These are phyloP conservation scores for Caretta caretta DNA, from an alignment of 2,113 vertebrate genomes.

Conservation along the genomic window DNA sequence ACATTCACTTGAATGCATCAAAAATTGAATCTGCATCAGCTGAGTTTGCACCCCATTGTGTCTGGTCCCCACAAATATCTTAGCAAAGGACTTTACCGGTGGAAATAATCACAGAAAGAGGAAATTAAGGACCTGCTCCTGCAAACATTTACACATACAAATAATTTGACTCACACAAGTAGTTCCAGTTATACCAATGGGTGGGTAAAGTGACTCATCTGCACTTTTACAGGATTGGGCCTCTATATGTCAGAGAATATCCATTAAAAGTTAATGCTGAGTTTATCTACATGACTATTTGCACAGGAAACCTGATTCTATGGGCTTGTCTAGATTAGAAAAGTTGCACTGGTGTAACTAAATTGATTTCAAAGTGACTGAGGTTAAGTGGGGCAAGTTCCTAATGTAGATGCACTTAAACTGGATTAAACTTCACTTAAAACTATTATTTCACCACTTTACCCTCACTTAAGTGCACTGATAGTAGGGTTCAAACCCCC, in stretches of 20 bases:
- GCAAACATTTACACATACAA: neutral
- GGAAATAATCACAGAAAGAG: neutral
- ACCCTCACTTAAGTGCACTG: neutral
- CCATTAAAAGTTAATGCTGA: slow-evolving; percentile 68
- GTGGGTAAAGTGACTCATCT: slow-evolving; percentile 52
- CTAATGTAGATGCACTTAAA: neutral
- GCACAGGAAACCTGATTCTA: slow-evolving; percentile 39
- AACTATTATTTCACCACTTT: neutral
- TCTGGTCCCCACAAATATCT: fast-evolving
- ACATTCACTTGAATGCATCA: fast-evolving
- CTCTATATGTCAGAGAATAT: slow-evolving; percentile 54
- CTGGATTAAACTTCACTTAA: neutral
- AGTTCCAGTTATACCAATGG: neutral
- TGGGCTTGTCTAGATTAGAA: neutral
- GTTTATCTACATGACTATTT: neutral
- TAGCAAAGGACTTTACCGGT: neutral
- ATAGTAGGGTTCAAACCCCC: fast-evolving
- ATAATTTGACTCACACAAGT: neutral
- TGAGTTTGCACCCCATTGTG: neutral
- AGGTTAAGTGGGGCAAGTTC: neutral
- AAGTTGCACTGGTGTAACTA: slow-evolving; percentile 18
- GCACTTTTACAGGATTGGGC: neutral
- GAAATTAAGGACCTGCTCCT: neutral
- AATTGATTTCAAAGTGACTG: neutral
- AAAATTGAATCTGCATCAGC: neutral